Evolutionary conservation across 1,140 invertebrate genomes (phyloP).

Genomic region (Brachionus rubens): DNA sequence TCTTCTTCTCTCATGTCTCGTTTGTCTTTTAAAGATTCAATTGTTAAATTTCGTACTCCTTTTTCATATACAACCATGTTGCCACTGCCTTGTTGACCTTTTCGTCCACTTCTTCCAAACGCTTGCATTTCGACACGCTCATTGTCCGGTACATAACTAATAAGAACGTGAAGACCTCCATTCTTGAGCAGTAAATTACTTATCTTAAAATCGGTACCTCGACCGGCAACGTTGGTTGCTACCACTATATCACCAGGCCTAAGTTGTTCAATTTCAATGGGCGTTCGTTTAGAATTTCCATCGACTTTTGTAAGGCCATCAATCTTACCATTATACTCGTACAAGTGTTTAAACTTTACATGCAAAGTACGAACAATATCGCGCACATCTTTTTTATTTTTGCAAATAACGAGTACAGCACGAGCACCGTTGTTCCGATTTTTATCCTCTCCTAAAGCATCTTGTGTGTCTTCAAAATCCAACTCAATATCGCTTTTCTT

Average conservation of each 20-base stretch:
- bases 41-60: not conserved
- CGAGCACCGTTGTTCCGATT: not conserved
- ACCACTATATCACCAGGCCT: not conserved
- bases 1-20: not conserved
- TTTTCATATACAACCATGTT: not conserved
- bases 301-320: not conserved
- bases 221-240: conserved; percentile 13
- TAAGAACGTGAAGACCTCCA: not conserved
- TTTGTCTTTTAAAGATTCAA: not conserved
- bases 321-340: not conserved
- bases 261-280: not conserved
- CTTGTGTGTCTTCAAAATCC: not conserved
- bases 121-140: conserved; percentile 3
- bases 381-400: not conserved
- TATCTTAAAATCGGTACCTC: conserved; percentile 26
- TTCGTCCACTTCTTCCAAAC: conserved; percentile 4
- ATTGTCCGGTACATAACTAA: conserved; percentile 19
- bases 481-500: not conserved
- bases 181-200: not conserved
- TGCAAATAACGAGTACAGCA: not conserved
- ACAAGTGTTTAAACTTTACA: conserved; percentile 5
- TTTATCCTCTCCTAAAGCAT: not conserved
- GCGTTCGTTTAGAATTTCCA: not conserved
- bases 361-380: not conserved
- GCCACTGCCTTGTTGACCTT: conserved; percentile 6